These are phyloP conservation scores for Notocelia uddmanniana DNA, from an alignment of 2,888 invertebrate genomes.

Conservation along the genomic window DNA sequence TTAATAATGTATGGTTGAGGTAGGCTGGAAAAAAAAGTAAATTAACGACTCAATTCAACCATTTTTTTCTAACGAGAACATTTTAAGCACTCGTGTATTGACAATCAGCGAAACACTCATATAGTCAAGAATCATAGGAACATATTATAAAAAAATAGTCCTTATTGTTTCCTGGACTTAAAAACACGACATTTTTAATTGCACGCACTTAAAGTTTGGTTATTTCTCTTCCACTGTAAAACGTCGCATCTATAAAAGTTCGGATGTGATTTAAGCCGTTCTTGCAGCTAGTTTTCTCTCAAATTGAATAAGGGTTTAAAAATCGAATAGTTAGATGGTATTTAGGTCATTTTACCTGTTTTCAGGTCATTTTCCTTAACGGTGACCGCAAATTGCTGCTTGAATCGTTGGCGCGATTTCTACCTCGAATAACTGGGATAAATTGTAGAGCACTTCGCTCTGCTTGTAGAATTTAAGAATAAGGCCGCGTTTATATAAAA, in stretches of 20 bases:
- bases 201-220: too few species aligned
- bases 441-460: constrained; percentile 10
- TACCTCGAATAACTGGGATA: constrained; percentile 10
- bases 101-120: too few species aligned
- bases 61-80: too few species aligned
- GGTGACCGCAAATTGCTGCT: constrained; percentile 36
- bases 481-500: not conserved
- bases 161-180: too few species aligned
- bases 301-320: not conserved
- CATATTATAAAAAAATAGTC: too few species aligned
- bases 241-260: not conserved
- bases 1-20: too few species aligned
- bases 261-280: not conserved
- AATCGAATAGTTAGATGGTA: not conserved
- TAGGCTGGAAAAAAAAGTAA: too few species aligned
- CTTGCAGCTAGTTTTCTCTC: not conserved
- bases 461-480: not conserved
- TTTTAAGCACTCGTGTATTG: too few species aligned
- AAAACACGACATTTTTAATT: too few species aligned
- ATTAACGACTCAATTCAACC: too few species aligned
- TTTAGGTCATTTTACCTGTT: not conserved
- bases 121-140: too few species aligned
- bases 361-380: constrained; percentile 15
- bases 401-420: constrained; percentile 32
- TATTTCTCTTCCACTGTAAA: not conserved